A percentile compares a stretch with the other conserved stretches of the same genome.
Conservation (phyloP, 2,888 invertebrate genomes). For the Eucera pruinosa region DNA sequence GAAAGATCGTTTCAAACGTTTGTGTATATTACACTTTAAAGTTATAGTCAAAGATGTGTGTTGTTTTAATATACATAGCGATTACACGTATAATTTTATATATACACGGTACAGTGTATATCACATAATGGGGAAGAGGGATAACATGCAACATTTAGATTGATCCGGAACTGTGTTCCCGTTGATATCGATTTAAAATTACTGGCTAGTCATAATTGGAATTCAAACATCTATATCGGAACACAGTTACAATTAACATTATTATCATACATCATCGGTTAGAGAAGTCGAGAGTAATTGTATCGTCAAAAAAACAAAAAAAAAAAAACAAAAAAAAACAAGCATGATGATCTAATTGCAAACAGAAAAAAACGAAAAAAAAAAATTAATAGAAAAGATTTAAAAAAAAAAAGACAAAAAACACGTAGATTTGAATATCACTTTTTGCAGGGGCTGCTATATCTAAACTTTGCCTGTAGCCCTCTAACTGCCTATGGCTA, state of each 20-base stretch:
- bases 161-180: conserved; percentile 44
- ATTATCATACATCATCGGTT: conserved; percentile 29
- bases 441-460: conserved; percentile 73
- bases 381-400: conserved; percentile 8
- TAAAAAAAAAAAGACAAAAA: conserved; percentile 29
- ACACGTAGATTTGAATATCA: conserved; percentile 66
- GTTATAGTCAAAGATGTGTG: conserved; percentile 32
- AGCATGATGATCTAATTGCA: conserved; percentile 26
- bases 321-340: neutral
- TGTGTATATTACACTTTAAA: conserved; percentile 39
- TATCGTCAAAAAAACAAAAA: conserved; percentile 8
- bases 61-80: conserved; percentile 46
- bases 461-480: conserved; percentile 76
- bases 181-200: conserved; percentile 20
- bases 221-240: conserved; percentile 30
- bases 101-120: conserved; percentile 46
- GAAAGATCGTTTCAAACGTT: conserved; percentile 37
- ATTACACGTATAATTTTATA: conserved; percentile 46
- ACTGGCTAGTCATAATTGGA: conserved; percentile 20
- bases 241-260: conserved; percentile 32
- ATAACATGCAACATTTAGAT: conserved; percentile 69
- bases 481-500: conserved; percentile 74
- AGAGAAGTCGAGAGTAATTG: conserved; percentile 25
- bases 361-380: conserved; percentile 10
- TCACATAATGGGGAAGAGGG: conserved; percentile 54